phyloP scores from a whole-genome alignment of 2,888 invertebrate genomes.

The Synergus umbraculus region DNA sequence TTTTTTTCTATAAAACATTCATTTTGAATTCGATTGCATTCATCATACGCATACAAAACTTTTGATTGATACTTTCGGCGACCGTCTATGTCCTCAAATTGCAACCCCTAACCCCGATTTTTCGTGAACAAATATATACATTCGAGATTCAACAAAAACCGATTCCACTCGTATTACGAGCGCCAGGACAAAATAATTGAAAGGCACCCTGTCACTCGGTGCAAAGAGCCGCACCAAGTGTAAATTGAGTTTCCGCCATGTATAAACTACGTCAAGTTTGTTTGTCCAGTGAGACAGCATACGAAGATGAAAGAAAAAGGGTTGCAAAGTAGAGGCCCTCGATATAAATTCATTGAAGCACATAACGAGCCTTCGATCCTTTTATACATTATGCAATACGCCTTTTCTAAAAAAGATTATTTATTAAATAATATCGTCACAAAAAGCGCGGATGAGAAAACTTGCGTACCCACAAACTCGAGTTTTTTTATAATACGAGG shows the following conservation, averaged over 20 bases:
- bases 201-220: not conserved
- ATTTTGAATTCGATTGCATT: not conserved
- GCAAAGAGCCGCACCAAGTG: not conserved
- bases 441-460: no score
- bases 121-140: not conserved
- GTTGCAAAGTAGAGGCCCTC: not conserved
- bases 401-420: no score
- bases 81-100: not conserved
- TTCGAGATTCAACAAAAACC: not conserved
- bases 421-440: no score
- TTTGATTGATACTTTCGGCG: not conserved
- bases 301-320: not conserved
- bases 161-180: conserved; percentile 7
- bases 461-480: no score
- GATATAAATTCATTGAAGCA: no score
- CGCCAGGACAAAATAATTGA: not conserved
- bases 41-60: not conserved
- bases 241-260: not conserved
- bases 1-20: not conserved
- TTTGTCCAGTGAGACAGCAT: not conserved
- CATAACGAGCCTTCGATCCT: no score
- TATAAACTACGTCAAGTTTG: not conserved
- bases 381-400: no score
- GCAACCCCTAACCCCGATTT: not conserved
- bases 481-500: no score